phyloP scores from a whole-genome alignment of 2,113 vertebrate species.

The Rhizomys pruinosus region DNA sequence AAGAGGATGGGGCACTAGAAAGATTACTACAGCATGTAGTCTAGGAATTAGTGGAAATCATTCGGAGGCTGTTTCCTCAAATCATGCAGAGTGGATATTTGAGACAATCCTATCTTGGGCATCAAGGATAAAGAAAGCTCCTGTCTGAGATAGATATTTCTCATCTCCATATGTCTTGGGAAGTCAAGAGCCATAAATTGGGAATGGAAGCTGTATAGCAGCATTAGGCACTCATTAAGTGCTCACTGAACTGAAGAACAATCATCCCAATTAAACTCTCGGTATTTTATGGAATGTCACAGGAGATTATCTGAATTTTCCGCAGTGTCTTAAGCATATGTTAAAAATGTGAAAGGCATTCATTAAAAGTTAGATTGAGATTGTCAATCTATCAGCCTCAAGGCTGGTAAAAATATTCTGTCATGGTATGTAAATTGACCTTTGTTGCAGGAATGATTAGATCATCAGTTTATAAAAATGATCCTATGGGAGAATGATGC shows the following conservation, averaged over 20 bases:
- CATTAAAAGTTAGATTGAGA: conserved; percentile 34
- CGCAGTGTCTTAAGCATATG: background rate
- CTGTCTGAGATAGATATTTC: background rate
- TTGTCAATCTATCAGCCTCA: background rate
- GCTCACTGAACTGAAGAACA: background rate
- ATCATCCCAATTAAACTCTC: conserved; percentile 1
- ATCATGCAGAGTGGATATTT: background rate
- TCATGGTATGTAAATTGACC: conserved; percentile 7
- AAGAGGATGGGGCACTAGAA: background rate
- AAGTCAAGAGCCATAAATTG: background rate
- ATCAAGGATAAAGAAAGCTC: background rate
- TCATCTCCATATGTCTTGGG: background rate
- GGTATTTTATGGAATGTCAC: background rate
- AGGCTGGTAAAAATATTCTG: background rate
- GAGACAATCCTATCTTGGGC: background rate
- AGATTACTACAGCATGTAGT: background rate
- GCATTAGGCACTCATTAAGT: background rate
- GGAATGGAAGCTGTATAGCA: background rate
- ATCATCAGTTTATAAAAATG: conserved; percentile 15
- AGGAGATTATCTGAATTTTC: conserved; percentile 33
- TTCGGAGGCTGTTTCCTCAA: background rate
- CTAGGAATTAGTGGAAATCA: too few species aligned
- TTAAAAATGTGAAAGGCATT: conserved; percentile 27
- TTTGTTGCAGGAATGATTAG: conserved; percentile 36
- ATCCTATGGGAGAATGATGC: conserved; percentile 16